Conservation (phyloP, 1,140 invertebrate species). For the Nilaparvata lugens region DNA sequence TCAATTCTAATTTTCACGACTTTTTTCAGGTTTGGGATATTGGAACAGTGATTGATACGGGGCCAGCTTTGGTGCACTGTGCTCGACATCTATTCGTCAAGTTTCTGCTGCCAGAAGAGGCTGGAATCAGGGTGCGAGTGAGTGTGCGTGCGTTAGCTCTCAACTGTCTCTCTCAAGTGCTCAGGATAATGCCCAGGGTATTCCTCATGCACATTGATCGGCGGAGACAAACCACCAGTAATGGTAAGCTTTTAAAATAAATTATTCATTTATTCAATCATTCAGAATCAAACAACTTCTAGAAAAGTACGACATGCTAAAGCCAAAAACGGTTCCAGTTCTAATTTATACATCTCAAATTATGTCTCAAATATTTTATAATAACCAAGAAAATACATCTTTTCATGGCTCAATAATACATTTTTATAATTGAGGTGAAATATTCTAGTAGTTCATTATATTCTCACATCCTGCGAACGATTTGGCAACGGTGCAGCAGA, state of each 20-base stretch:
- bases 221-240: conserved; percentile 27
- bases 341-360: background rate
- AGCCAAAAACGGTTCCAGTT: too few species aligned
- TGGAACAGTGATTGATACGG: conserved; percentile 52
- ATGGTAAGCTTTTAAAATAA: conserved; percentile 18
- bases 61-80: conserved; percentile 57
- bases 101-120: conserved; percentile 55
- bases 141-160: conserved; percentile 77
- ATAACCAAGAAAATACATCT: too few species aligned
- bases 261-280: too few species aligned
- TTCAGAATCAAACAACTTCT: too few species aligned
- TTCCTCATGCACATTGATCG: conserved; percentile 52
- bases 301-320: too few species aligned
- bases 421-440: too few species aligned
- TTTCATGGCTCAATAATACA: too few species aligned
- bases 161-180: conserved; percentile 57
- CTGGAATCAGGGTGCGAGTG: conserved; percentile 62
- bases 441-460: too few species aligned
- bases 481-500: too few species aligned
- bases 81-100: conserved; percentile 59
- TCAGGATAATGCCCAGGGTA: conserved; percentile 59
- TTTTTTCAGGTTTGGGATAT: conserved; percentile 46
- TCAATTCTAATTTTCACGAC: too few species aligned
- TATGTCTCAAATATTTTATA: too few species aligned
- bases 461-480: too few species aligned